These are phyloP conservation scores for Lineus longissimus DNA, from an alignment of 1,140 invertebrate species.

Conservation along the genomic window DNA sequence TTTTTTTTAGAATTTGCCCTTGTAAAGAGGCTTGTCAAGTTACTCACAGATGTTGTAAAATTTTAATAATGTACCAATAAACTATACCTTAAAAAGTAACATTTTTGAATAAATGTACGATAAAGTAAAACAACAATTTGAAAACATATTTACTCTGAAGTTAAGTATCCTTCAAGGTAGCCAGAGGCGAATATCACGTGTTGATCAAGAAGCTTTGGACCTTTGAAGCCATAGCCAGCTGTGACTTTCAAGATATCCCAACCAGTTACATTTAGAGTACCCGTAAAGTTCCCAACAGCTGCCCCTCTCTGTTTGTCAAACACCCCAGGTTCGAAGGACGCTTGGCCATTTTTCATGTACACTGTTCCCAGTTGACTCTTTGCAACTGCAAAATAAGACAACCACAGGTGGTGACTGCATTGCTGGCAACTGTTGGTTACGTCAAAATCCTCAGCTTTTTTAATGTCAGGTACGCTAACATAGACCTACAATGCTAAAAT, in stretches of 20 bases:
- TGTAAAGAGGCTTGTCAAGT: too few relatives aligned
- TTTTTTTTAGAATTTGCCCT: too few relatives aligned
- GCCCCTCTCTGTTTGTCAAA: slow-evolving; percentile 26
- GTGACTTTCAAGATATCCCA: slow-evolving; percentile 41
- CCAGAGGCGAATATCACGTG: slow-evolving; percentile 45
- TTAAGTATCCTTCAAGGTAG: slow-evolving; percentile 37
- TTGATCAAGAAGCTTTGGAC: slow-evolving; percentile 13
- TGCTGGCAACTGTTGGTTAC: too few relatives aligned
- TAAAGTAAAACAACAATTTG: background rate
- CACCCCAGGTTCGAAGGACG: slow-evolving; percentile 19
- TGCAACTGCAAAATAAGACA: too few relatives aligned
- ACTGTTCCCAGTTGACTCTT: too few relatives aligned
- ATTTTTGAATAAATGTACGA: background rate
- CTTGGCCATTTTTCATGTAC: too few relatives aligned
- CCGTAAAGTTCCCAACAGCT: slow-evolving; percentile 34
- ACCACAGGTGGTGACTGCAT: too few relatives aligned
- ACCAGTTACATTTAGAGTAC: slow-evolving; percentile 32
- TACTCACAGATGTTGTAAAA: too few relatives aligned
- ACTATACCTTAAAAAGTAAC: background rate
- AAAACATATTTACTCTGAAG: slow-evolving; percentile 26
- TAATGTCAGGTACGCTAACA: too few relatives aligned
- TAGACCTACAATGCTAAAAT: too few relatives aligned
- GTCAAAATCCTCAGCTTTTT: too few relatives aligned
- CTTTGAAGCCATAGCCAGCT: slow-evolving; percentile 25
- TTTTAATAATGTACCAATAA: too few relatives aligned